Evolutionary conservation across 2,888 invertebrate species (phyloP), one percentile per base, ranked within the genome.

Genomic region (Synanthedon formicaeformis): DNA sequence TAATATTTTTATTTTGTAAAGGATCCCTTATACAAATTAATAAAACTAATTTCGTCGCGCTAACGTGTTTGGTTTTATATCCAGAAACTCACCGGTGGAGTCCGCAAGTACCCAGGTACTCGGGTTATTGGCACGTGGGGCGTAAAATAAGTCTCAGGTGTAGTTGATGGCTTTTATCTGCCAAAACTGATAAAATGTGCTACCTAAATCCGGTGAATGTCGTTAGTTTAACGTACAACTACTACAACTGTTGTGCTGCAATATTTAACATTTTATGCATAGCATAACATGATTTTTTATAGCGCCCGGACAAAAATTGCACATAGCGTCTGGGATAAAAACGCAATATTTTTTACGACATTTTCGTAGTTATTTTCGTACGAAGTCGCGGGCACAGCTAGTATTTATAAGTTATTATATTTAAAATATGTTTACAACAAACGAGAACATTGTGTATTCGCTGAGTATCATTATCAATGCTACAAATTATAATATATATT

Each of bases 121-220:
- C 70, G 71, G 73, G 73, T 75, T 82, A 83, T 82, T 81, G 79
- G 81, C 78, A 77, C 72, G 74, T 73, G 69, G 70, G 70, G 74
- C 81, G 80, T 81, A 81, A 85, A 85, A 83, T 83, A 84, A 76
- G 81, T 75, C 82, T 83, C 84, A 84, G 84, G 85, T 86, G 85
- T 79, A 71, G 66, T 72, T 81, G 81, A 84, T 83, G 73, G 83
- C 81, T 70, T 82, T 79, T 79, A 81, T 81, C 75, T 80, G 81
- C 74, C 78, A 79, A 77, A 81, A 82, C 80, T 82, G 81, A 84
- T 84, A 81, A 81, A 78, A 81, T 82, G 78, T 78, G 74, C 73
- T 65, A 67, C 68, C 69, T 66, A 71, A 68, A 64, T 73, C 74
- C 69, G 62, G 55, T 62, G 64, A 65, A 67, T 69, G 66, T 63